Evolutionary conservation across 92 coral and sea anemone species (phyloP), one percentile per base, ranked within the genome.

Genomic region (Blastomussa wellsi): DNA sequence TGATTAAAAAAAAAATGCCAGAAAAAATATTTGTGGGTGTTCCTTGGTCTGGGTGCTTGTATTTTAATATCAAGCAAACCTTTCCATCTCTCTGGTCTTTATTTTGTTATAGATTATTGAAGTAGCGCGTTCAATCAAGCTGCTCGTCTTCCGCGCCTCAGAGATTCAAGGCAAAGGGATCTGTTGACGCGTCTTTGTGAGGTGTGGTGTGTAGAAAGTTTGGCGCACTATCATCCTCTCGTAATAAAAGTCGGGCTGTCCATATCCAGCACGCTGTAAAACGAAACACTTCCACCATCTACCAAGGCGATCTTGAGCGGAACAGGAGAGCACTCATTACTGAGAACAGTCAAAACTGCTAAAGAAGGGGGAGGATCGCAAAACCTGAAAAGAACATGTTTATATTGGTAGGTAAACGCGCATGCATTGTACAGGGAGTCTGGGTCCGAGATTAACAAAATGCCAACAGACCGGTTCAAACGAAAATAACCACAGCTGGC

Each of bases 231-330:
- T 71, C 17, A 83, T 19, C 87, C 87, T 44, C 64, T 62, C 24
- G 75, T 26, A 35, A 83, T 83, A 74, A 73, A 83, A 8, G 94
- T 90, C 38, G 99, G 99, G 70, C 92, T 55, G 77, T 96, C 91
- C 16, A 92, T 90, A 82, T 96, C 99, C 41, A 92, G 74, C 80
- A 96, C 75, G 81, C 96, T 90, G 81, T 92, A 95, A 79, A 96
- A 89, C 59, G 98, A 91, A 53, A 96, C 53, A 71, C 82, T 93
- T 26, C 94, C 94, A 64, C 94, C 94, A 82, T 90, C 95, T 16
- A 91, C 94, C 38, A 96, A 87, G 4, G 97, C 99, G 77, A 91
- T 94, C 83, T 94, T 96, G 79, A 94, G 77, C 5, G 99, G 97
- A n/a, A 93, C 87, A 24, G 95, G 95, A 44, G 39, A 49, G 36